A percentile compares a stretch with the other conserved stretches of the same genome.
Conservation (phyloP, 2,113 vertebrate species). For the Genyomyrus donnyi region DNA sequence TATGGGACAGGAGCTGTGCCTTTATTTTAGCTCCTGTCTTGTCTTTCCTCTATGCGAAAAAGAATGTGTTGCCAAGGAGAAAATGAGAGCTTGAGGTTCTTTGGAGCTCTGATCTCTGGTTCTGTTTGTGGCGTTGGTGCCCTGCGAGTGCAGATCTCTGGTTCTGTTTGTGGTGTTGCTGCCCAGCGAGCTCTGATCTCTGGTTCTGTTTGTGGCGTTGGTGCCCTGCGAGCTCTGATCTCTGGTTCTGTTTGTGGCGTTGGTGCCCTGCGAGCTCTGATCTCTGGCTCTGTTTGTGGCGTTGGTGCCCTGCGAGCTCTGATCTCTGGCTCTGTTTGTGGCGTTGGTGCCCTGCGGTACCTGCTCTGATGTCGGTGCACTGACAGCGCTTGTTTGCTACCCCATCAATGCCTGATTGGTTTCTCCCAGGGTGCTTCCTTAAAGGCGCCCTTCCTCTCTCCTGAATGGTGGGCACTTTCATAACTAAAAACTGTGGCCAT, state of each 20-base stretch:
- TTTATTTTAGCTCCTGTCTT: not conserved
- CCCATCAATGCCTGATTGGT: not conserved
- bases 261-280: not conserved
- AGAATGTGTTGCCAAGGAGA: not conserved
- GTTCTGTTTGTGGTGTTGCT: too few species aligned
- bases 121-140: not conserved
- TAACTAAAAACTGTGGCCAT: not conserved
- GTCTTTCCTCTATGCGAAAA: not conserved
- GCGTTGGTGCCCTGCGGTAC: not conserved
- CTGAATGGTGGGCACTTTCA: not conserved
- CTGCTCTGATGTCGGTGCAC: not conserved
- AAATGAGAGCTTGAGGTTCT: not conserved
- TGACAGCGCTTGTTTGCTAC: not conserved
- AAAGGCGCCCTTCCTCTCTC: not conserved
- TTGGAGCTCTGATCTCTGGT: not conserved
- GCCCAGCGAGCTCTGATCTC: not conserved
- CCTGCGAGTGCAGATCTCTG: not conserved
- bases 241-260: too few species aligned
- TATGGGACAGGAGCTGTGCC: not conserved
- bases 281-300: too few species aligned
- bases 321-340: too few species aligned
- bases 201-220: not conserved
- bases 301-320: too few species aligned
- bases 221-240: not conserved
- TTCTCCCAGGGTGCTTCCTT: not conserved